A percentile compares a stretch with the other conserved stretches of the same genome.
Conservation (phyloP, 2,113 vertebrate genomes). For the Phycodurus eques region DNA sequence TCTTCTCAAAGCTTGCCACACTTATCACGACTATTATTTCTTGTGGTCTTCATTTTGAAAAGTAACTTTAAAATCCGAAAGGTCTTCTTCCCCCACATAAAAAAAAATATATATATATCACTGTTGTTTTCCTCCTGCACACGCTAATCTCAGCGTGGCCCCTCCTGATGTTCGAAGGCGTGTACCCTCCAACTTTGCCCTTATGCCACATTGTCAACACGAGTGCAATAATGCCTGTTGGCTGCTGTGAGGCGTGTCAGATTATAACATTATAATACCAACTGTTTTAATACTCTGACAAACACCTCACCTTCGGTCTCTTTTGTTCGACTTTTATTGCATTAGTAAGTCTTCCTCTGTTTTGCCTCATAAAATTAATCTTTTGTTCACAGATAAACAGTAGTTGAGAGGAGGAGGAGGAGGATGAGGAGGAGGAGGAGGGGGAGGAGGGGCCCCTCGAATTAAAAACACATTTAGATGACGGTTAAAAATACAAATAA, state of each 20-base stretch:
- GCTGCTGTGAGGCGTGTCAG: constrained; percentile 56
- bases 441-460: constrained; percentile 27
- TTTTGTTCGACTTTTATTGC: constrained; percentile 60
- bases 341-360: constrained; percentile 54
- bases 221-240: constrained; percentile 60
- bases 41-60: neutral
- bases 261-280: constrained; percentile 61
- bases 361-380: constrained; percentile 72
- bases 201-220: constrained; percentile 57
- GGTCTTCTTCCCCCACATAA: too few relatives aligned
- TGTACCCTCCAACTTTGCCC: constrained; percentile 56
- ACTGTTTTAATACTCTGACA: constrained; percentile 59
- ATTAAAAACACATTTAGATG: constrained; percentile 75
- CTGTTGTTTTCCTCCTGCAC: constrained; percentile 10
- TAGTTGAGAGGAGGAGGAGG: constrained; percentile 16
- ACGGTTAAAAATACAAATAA: neutral
- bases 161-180: constrained; percentile 62
- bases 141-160: constrained; percentile 58
- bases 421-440: constrained; percentile 1
- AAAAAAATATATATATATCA: neutral
- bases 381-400: constrained; percentile 74
- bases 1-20: neutral
- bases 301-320: constrained; percentile 8
- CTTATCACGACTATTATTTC: neutral
- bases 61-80: neutral